phyloP scores from a whole-genome alignment of 2,888 invertebrate species.

The Sceliomorpha sp. region DNA sequence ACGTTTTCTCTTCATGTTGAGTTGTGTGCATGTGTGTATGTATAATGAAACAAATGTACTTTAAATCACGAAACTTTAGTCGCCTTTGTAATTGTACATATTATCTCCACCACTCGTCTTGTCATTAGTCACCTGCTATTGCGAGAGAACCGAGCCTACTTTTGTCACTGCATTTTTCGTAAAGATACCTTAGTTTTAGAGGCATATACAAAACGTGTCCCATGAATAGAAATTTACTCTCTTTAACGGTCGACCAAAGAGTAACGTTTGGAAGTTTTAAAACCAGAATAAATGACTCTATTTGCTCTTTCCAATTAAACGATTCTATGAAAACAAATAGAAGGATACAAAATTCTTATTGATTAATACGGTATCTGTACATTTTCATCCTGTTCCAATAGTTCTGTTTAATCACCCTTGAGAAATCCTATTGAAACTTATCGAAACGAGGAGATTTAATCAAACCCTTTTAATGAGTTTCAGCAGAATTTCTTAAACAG shows the following conservation, averaged over 20 bases:
- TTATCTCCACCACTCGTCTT: constrained; percentile 24
- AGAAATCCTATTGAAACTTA: too few relatives aligned
- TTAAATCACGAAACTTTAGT: constrained; percentile 25
- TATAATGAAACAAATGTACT: constrained; percentile 43
- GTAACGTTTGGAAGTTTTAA: neutral
- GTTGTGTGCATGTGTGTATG: constrained; percentile 41
- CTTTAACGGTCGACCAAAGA: neutral
- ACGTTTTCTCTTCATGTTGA: constrained; percentile 26
- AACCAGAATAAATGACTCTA: constrained; percentile 2
- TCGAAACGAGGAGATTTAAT: too few relatives aligned
- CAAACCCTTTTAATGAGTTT: too few relatives aligned
- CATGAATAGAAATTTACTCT: constrained; percentile 32
- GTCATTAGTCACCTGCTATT: constrained; percentile 41
- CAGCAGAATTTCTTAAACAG: too few relatives aligned
- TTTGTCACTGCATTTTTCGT: constrained; percentile 35
- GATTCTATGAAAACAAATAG: too few relatives aligned
- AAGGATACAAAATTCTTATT: too few relatives aligned
- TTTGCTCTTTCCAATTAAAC: too few relatives aligned
- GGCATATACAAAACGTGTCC: constrained; percentile 17
- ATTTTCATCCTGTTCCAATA: too few relatives aligned
- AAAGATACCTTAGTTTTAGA: constrained; percentile 34
- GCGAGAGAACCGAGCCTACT: constrained; percentile 24
- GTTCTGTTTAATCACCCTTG: too few relatives aligned
- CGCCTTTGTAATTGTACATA: constrained; percentile 18
- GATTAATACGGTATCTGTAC: too few relatives aligned